phyloP scores from a whole-genome alignment of 30 jellyfish, hydroid and myxozoan genomes.

The Aurelia sp. region DNA sequence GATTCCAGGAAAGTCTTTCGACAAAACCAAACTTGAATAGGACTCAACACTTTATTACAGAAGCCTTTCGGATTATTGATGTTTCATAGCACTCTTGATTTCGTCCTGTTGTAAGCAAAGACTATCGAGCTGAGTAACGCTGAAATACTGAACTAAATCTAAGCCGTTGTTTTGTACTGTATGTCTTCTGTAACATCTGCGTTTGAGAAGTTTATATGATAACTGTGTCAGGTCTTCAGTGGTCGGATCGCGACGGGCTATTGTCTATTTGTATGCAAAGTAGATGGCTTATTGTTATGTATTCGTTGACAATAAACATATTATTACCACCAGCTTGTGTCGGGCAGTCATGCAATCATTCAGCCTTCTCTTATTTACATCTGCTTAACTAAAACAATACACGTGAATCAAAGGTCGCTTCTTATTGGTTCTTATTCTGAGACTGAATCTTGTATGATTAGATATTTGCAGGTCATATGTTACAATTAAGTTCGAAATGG shows the following conservation, averaged over 20 bases:
- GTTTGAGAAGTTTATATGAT: conserved; percentile 19
- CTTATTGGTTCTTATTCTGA: conserved; percentile 49
- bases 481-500: conserved; percentile 52
- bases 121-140: background rate
- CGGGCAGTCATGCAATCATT: conserved; percentile 74
- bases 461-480: conserved; percentile 72
- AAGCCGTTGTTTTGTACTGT: conserved; percentile 43
- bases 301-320: conserved; percentile 60
- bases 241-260: conserved; percentile 65
- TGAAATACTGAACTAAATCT: conserved; percentile 8
- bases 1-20: background rate
- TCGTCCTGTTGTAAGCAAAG: background rate
- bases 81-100: too few relatives aligned
- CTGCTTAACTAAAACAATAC: conserved; percentile 68
- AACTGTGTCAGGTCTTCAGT: conserved; percentile 65
- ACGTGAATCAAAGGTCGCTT: conserved; percentile 54
- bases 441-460: conserved; percentile 47
- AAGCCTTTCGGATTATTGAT: too few relatives aligned
- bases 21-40: too few relatives aligned
- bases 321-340: conserved; percentile 67
- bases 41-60: too few relatives aligned
- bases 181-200: conserved; percentile 72
- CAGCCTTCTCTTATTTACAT: conserved; percentile 67
- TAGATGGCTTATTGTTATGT: conserved; percentile 60
- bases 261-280: conserved; percentile 73